phyloP scores from a whole-genome alignment of 2,113 vertebrate genomes.

The Onychostoma macrolepis region DNA sequence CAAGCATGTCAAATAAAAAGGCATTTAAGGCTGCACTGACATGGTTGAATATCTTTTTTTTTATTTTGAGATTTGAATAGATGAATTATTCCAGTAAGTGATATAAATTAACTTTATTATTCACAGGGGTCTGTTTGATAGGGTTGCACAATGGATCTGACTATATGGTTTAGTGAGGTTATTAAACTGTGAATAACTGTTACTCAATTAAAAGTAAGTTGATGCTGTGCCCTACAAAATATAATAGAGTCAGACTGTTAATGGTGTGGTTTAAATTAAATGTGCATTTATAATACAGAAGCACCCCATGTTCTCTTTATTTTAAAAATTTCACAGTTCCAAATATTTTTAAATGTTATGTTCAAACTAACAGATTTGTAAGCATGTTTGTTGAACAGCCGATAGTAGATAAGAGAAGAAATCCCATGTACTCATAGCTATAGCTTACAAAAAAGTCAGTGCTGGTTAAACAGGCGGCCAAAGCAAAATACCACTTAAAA shows the following conservation, averaged over 20 bases:
- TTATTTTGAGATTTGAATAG: background rate
- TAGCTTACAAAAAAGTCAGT: background rate
- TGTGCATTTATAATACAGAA: background rate
- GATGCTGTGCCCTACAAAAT: background rate
- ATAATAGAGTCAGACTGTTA: background rate
- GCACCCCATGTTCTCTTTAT: background rate
- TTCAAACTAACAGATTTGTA: background rate
- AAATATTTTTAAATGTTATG: background rate
- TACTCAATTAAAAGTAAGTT: background rate
- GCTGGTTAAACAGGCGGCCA: background rate
- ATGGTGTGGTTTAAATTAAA: background rate
- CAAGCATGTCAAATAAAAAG: background rate
- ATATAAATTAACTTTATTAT: background rate
- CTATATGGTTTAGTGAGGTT: background rate
- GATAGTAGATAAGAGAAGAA: too few relatives aligned
- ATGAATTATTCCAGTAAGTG: background rate
- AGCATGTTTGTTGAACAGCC: background rate
- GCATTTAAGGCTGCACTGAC: too few relatives aligned
- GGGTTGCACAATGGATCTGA: background rate
- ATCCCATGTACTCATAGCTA: background rate
- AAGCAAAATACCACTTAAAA: background rate
- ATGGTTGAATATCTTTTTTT: background rate
- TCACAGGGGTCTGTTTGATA: background rate
- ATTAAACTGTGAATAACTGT: background rate
- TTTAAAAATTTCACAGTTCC: background rate